Evolutionary conservation across 2,888 invertebrate species (phyloP), one percentile per base, ranked within the genome.

Genomic region (Drosophila nr. fundita): DNA sequence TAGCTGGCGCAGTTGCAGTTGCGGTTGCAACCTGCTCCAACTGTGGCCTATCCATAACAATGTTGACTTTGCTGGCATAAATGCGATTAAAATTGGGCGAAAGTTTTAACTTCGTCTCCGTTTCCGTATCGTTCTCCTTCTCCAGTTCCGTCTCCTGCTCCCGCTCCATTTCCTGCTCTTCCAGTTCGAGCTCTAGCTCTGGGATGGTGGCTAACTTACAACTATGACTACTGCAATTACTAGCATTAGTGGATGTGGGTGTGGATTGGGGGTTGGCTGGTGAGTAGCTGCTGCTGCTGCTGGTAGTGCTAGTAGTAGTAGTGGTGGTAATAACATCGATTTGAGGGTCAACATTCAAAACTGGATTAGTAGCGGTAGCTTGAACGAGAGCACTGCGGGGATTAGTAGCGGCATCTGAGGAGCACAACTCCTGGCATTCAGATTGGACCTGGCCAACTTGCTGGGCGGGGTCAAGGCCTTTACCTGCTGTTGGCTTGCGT

Each of bases 201-300:
- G 86, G 89, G 74, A 92, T 92, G 61, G 92, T 91, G 75, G 89
- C 91, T 80, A 92, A 87, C 87, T 91, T 92, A 92, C 76, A 87
- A 88, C 80, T 91, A 89, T 82, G 75, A 81, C 73, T 86, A 86
- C 82, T 88, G 78, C 79, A 87, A 71, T 69, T 83, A 85, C 84
- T 89, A 74, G 85, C 71, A 76, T 83, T 82, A 83, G 87, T 73
- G 78, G 78, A 70, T 74, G 68, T 80, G 73, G 52, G 55, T 73
- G 67, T 79, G 74, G 53, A 60, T 55, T 45, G 45, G 24, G 52
- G 30, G 34, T 34, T 67, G 54, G 30, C n/a, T 49, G 59, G 38
- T 76, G 67, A 57, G 29, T 29, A 30, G 57, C 55, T 63, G 53
- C 38, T 27, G 52, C 27, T 34, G n/a, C 27, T 42, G 50, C 24